Evolutionary conservation across 1,140 invertebrate species (phyloP).

Genomic region (Caenorhabditis tropicalis): DNA sequence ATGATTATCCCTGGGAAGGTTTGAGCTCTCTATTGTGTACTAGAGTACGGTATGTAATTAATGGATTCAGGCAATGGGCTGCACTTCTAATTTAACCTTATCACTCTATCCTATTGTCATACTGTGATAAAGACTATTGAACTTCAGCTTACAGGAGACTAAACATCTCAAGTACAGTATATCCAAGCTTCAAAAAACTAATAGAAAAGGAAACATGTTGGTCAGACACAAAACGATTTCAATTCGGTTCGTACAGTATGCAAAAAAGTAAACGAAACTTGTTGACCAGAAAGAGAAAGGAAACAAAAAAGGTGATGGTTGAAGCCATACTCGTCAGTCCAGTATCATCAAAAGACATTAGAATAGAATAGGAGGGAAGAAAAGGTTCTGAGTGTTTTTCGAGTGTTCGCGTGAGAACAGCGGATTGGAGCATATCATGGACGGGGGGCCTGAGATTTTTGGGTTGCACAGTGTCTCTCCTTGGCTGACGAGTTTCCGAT

Average conservation of each 20-base stretch:
- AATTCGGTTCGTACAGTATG: not conserved
- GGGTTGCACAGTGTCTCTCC: not conserved
- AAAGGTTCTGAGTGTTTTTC: slow-evolving; percentile 29
- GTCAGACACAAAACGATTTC: not conserved
- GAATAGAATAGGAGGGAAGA: not conserved
- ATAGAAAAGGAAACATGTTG: not conserved
- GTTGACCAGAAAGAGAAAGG: not conserved
- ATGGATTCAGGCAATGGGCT: too few species aligned
- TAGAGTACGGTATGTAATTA: too few species aligned
- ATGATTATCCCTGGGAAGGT: too few species aligned
- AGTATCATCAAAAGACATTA: slow-evolving; percentile 19
- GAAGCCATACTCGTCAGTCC: not conserved
- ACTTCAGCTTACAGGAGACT: not conserved
- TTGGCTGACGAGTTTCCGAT: not conserved
- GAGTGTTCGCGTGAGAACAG: slow-evolving; percentile 42
- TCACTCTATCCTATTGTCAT: too few species aligned
- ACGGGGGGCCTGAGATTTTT: not conserved
- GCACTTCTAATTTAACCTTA: too few species aligned
- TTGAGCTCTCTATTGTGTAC: too few species aligned
- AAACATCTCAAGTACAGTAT: slow-evolving; percentile 8
- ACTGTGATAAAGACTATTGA: too few species aligned
- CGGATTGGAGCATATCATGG: slow-evolving; percentile 23
- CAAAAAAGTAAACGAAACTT: not conserved
- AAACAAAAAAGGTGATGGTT: not conserved
- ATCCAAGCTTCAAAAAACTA: not conserved